Evolutionary conservation across 2,888 invertebrate genomes (phyloP).

Genomic region (Physocephala rufipes): DNA sequence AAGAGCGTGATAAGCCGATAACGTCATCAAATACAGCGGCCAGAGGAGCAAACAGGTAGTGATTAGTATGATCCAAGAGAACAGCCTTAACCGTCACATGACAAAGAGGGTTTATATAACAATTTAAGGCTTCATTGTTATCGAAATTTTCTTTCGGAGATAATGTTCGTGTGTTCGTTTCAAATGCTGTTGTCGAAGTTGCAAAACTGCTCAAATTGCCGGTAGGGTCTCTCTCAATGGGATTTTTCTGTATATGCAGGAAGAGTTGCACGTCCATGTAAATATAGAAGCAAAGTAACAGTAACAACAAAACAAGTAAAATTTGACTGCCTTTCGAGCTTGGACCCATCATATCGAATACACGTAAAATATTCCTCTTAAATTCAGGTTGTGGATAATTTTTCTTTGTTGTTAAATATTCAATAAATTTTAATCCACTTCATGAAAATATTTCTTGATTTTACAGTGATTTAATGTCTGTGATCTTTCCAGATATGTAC

Average conservation of each 20-base stretch:
- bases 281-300: slow-evolving; percentile 72
- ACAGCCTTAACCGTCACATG: slow-evolving; percentile 85
- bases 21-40: slow-evolving; percentile 78
- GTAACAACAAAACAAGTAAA: slow-evolving; percentile 70
- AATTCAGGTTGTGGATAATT: too few relatives aligned
- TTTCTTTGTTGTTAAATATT: too few relatives aligned
- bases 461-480: too few relatives aligned
- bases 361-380: too few relatives aligned
- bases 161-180: not conserved
- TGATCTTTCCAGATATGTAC: too few relatives aligned
- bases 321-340: slow-evolving; percentile 78
- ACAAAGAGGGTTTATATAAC: slow-evolving; percentile 78
- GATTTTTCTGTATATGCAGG: slow-evolving; percentile 76
- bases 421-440: too few relatives aligned
- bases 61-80: slow-evolving; percentile 84
- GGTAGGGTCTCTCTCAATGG: slow-evolving; percentile 64
- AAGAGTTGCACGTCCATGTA: slow-evolving; percentile 79
- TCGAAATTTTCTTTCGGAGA: slow-evolving; percentile 56
- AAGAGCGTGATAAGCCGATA: slow-evolving; percentile 71
- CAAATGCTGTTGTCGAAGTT: slow-evolving; percentile 7
- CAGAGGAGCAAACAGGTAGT: slow-evolving; percentile 82
- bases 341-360: slow-evolving; percentile 73
- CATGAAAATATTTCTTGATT: too few relatives aligned
- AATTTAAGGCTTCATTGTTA: slow-evolving; percentile 68
- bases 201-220: not conserved